Evolutionary conservation across 2,888 invertebrate species (phyloP).

Genomic region (Dioctria rufipes): DNA sequence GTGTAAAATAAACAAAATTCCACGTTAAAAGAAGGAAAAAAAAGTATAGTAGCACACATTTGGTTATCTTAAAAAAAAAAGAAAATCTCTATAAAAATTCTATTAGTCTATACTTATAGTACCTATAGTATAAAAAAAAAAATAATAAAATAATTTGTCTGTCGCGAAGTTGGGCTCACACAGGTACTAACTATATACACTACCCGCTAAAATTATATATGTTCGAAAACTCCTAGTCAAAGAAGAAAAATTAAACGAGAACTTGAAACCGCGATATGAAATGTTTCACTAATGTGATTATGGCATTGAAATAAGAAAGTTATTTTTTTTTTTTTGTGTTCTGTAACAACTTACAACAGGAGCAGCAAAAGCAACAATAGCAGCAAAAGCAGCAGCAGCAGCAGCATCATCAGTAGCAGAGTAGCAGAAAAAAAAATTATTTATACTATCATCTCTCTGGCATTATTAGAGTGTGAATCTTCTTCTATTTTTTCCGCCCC

Average conservation of each 20-base stretch:
- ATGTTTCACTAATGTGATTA: constrained; percentile 48
- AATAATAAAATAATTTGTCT: not conserved
- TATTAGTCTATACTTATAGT: no score
- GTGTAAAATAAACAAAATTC: constrained; percentile 26
- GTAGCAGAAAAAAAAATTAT: no score
- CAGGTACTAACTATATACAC: not conserved
- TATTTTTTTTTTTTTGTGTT: constrained; percentile 38
- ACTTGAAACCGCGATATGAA: constrained; percentile 46
- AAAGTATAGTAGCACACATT: constrained; percentile 27
- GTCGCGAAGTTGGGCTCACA: constrained; percentile 16
- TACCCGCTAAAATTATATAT: not conserved
- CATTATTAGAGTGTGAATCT: no score
- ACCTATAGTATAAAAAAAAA: no score
- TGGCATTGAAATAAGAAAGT: constrained; percentile 50
- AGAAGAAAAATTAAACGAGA: constrained; percentile 27
- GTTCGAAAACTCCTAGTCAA: constrained; percentile 10
- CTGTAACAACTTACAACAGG: not conserved
- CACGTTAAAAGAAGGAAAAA: constrained; percentile 33
- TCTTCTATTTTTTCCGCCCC: no score
- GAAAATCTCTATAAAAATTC: not conserved
- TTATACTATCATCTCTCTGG: no score
- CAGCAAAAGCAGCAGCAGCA: no score
- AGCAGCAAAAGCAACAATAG: no score
- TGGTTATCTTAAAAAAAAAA: not conserved
- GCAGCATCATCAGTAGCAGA: no score